phyloP scores from a whole-genome alignment of 2,888 invertebrate genomes.

The Polydrusus cervinus region DNA sequence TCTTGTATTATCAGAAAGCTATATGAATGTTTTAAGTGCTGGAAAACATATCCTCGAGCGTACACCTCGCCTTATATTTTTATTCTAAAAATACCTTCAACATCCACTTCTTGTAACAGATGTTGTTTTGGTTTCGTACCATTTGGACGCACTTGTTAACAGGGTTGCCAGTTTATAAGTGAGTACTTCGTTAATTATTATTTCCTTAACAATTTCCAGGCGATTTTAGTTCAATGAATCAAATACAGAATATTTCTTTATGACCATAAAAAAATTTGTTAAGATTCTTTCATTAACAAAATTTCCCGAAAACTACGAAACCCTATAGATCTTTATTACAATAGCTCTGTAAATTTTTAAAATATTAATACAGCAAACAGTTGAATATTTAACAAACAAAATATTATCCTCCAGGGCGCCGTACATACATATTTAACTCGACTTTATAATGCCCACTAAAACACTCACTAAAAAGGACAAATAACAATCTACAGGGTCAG shows the following conservation, averaged over 20 bases:
- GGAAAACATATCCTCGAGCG: constrained; percentile 16
- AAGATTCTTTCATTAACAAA: too few species aligned
- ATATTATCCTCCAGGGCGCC: constrained; percentile 25
- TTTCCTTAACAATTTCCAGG: background rate
- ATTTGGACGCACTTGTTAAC: constrained; percentile 44
- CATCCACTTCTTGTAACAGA: constrained; percentile 43
- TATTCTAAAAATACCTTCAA: constrained; percentile 31
- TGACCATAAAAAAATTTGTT: too few species aligned
- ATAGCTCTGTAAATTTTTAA: background rate
- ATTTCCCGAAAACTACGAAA: background rate
- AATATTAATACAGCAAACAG: constrained; percentile 7
- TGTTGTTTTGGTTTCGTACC: constrained; percentile 45
- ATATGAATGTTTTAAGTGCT: background rate
- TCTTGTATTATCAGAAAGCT: background rate
- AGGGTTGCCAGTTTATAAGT: constrained; percentile 32
- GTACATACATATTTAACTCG: constrained; percentile 37
- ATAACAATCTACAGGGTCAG: constrained; percentile 42
- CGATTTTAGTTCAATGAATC: too few species aligned
- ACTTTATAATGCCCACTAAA: constrained; percentile 34
- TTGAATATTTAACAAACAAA: constrained; percentile 12
- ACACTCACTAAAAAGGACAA: constrained; percentile 43
- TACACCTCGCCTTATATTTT: constrained; percentile 10
- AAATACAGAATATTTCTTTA: too few species aligned
- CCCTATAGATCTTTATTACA: background rate
- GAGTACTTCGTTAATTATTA: background rate